phyloP scores from a whole-genome alignment of 2,113 vertebrate species.

The Pelvicachromis taeniatus region DNA sequence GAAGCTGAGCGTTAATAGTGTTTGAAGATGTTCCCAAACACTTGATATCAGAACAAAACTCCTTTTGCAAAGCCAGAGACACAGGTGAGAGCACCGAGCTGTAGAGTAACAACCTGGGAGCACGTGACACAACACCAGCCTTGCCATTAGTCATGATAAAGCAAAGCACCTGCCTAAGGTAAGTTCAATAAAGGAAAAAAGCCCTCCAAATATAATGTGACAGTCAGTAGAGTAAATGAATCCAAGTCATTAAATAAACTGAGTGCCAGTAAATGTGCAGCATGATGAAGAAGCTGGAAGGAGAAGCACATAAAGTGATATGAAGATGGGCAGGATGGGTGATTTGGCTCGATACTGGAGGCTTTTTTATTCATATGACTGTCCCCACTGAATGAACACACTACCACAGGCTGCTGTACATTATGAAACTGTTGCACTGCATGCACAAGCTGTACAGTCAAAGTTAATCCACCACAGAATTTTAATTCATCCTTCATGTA shows the following conservation, averaged over 20 bases:
- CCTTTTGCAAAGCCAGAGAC: background rate
- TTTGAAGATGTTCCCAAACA: no score
- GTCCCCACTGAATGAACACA: background rate
- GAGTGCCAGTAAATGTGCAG: background rate
- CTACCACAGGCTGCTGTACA: background rate
- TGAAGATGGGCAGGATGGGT: background rate
- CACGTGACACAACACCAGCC: background rate
- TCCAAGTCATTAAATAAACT: background rate
- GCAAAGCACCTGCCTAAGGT: background rate
- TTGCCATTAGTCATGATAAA: background rate
- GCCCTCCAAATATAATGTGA: background rate
- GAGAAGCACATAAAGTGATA: background rate
- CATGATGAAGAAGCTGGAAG: background rate
- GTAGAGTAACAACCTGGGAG: background rate
- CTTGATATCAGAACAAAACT: background rate
- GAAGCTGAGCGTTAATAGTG: no score
- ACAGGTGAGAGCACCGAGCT: background rate
- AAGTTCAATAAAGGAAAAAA: background rate
- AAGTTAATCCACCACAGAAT: constrained; percentile 14
- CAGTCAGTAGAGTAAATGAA: background rate
- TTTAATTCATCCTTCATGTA: constrained; percentile 30
- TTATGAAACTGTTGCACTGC: background rate
- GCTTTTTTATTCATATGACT: background rate
- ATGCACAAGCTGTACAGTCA: background rate
- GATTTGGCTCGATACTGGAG: background rate